Evolutionary conservation across 2,888 invertebrate genomes (phyloP).

Genomic region (Nomada fucata): DNA sequence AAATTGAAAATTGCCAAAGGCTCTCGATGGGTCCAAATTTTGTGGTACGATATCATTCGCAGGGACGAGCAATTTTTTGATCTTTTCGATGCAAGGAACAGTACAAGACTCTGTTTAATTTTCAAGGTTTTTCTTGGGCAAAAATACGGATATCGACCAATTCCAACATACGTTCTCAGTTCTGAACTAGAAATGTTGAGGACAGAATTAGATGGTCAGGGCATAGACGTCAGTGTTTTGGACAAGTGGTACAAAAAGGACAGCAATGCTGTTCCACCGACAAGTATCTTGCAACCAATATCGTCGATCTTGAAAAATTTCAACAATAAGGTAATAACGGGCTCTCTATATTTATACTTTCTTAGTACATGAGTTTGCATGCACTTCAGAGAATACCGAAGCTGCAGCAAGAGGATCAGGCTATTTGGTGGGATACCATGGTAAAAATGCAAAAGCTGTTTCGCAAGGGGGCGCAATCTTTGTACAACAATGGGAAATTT

Average conservation of each 20-base stretch:
- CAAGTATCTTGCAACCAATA: constrained; percentile 97
- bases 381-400: constrained; percentile 92
- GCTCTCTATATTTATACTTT: background rate
- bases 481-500: constrained; percentile 93
- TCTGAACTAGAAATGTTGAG: constrained; percentile 95
- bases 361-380: background rate
- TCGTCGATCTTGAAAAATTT: constrained; percentile 98
- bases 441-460: constrained; percentile 97
- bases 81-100: background rate
- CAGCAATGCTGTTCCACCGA: constrained; percentile 97
- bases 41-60: constrained; percentile 87
- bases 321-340: constrained; percentile 95
- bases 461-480: constrained; percentile 94
- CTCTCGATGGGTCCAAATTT: constrained; percentile 99
- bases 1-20: constrained; percentile 98
- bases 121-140: constrained; percentile 95
- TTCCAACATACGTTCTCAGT: constrained; percentile 97
- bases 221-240: constrained; percentile 92
- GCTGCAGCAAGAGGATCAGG: constrained; percentile 97
- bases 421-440: constrained; percentile 98
- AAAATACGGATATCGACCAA: constrained; percentile 99
- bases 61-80: background rate
- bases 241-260: constrained; percentile 99
- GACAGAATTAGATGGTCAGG: constrained; percentile 93
- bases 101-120: background rate